Evolutionary conservation across 2,113 vertebrate genomes (phyloP), one percentile per base, ranked within the genome.

Genomic region (Hemibagrus wyckioides): DNA sequence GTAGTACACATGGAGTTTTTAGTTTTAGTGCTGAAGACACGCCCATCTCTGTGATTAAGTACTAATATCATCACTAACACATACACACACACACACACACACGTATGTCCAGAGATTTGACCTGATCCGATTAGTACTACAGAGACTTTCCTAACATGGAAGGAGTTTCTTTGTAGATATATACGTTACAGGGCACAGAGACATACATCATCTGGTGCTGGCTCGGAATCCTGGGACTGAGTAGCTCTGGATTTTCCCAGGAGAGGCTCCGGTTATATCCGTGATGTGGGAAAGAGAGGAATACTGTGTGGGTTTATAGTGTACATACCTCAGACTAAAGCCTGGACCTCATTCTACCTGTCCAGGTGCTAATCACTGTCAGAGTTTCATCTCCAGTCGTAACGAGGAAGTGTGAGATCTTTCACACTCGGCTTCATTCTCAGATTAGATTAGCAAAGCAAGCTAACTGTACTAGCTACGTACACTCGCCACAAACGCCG

Each of bases 181-280:
- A 89, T 89, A 89, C 69, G 89, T 92, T 92, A 90, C 82, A 87
- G 61, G 69, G 69, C 44, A 85, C 87, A 89, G 69, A 91, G 87
- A 54, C 90, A 93, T 92, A 90, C 82, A 93, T 94, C 91, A 92
- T 84, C 77, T 80, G 91, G 87, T 86, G 75, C 77, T 88, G 89
- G 57, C 7, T 86, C 90, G 86, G 87, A 91, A 91, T 92, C 92
- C 91, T 92, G 89, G 91, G 93, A 92, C 65, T 85, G 87, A 88
- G 91, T 89, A 87, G 87, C 83, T 80, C 81, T 61, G 30, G 44
- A 2, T 54, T 83, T 84, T 85, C 90, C 85, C 88, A 69, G 25
- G 71, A 83, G 63, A 79, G 76, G 48, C 23, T 13, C 30, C 36
- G 65, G 50, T 23, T 39, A 84, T 61, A 59, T 79, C n/a, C 21